Evolutionary conservation across 2,113 vertebrate genomes (phyloP).

Genomic region (Pituophis catenifer): DNA sequence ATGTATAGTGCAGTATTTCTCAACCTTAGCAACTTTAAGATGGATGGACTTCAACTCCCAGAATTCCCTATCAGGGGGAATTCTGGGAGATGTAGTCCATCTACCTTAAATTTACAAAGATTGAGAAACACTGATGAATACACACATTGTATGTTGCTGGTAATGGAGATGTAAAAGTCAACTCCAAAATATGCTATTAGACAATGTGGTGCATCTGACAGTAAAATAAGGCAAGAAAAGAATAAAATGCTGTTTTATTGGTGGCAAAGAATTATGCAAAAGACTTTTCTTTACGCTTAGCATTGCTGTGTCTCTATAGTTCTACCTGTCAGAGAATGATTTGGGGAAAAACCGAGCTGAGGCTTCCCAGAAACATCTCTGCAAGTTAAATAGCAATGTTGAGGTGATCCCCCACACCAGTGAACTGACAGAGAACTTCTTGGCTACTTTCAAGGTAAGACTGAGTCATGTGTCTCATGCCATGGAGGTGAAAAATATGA

Average conservation of each 20-base stretch:
- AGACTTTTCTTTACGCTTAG: neutral
- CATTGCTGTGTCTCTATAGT: slow-evolving; percentile 65
- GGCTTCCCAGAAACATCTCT: slow-evolving; percentile 68
- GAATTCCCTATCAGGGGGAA: neutral
- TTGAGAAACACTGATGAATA: neutral
- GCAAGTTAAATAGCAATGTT: slow-evolving; percentile 74
- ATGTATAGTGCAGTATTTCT: neutral
- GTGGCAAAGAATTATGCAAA: neutral
- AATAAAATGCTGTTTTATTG: neutral
- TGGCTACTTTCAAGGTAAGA: slow-evolving; percentile 78
- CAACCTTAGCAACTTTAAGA: neutral
- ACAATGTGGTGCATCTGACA: rapidly evolving
- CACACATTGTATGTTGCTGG: neutral
- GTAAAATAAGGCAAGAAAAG: neutral
- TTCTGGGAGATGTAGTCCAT: neutral
- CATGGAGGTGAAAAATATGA: neutral
- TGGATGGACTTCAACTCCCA: neutral
- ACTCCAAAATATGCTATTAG: neutral
- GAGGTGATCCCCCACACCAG: slow-evolving; percentile 55
- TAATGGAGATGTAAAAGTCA: neutral
- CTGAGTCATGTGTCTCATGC: neutral
- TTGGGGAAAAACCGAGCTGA: slow-evolving; percentile 77
- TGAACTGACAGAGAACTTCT: slow-evolving; percentile 69
- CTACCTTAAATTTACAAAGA: neutral
- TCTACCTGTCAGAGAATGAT: slow-evolving; percentile 76